Base-by-base conservation (phyloP, 2,797 vertebrate genomes). In the Emydoidea blandingii region DNA sequence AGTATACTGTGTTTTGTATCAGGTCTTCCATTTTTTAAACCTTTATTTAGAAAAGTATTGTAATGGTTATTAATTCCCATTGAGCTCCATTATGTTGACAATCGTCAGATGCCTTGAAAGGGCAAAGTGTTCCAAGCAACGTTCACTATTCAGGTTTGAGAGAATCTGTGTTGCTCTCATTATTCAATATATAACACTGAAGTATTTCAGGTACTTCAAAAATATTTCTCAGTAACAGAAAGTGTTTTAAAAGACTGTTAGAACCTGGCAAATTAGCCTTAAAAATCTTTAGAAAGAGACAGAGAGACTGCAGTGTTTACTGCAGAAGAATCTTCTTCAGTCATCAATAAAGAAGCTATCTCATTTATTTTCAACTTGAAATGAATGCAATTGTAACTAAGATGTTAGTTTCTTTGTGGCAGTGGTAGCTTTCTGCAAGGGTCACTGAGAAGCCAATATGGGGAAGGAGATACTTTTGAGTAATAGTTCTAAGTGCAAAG, bases 161-260 rank as follows among this genome's bases (percentile, higher is more conserved):
- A 96, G 90, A 91, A 53, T 16, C 74, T 86, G 54, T 52, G 34
- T 83, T 91, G 59, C n/a, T 87, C 87, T 79, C 44, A 87, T 92
- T 92, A 96, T 57, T 87, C 52, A 85, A 23, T 31, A 23, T 80
- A 56, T 76, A 96, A 86, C 87, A 94, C 93, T 82, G 29, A 89
- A 49, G 56, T 79, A 81, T 89, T 93, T 93, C 79, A 84, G 91
- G 72, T 53, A 57, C 78, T 93, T 87, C 25, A 91, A 78, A 88
- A 89, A 72, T 92, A 93, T 94, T 68, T 80, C 50, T 91, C 85
- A 93, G 79, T 90, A 94, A 97, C 19, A 86, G 76, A 88, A 93
- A 86, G 80, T 89, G n/a, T 95, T 93, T 87, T 87, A 91, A 80
- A 76, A 79, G 27, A 74, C 29, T 57, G 50, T 53, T 68, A 79